A percentile compares a stretch with the other conserved stretches of the same genome.
phyloP scores from a whole-genome alignment of 2,888 invertebrate species.

The Lamellibrachia columna region DNA sequence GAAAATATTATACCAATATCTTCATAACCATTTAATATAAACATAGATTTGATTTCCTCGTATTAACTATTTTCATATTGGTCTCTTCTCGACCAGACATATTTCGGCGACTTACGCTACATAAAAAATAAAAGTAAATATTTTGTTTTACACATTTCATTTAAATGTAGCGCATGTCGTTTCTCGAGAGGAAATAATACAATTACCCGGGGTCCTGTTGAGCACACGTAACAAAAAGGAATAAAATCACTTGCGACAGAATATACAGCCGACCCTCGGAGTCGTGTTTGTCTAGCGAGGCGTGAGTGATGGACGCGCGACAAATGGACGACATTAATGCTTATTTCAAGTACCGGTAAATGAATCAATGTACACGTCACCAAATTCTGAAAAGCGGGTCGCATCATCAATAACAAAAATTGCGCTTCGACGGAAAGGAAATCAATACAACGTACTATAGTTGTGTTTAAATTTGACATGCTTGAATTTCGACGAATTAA shows the following conservation, averaged over 20 bases:
- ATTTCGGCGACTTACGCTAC: not conserved
- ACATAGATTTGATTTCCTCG: not conserved
- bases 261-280: not conserved
- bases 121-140: not conserved
- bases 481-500: conserved; percentile 16
- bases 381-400: not conserved
- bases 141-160: not conserved
- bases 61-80: not conserved
- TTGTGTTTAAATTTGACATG: conserved; percentile 12
- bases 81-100: not conserved
- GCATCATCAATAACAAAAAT: conserved; percentile 11
- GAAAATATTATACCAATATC: too few relatives aligned
- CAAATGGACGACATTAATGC: conserved; percentile 10
- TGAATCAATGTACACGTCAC: not conserved
- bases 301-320: not conserved
- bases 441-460: not conserved
- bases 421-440: not conserved
- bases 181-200: not conserved
- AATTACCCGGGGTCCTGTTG: not conserved
- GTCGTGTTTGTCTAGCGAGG: not conserved
- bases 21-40: not conserved
- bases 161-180: not conserved
- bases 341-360: conserved; percentile 16
- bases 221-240: not conserved
- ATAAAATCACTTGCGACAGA: not conserved